Evolutionary conservation across 2,113 vertebrate species (phyloP), one percentile per base, ranked within the genome.

Genomic region (Laticauda laticaudata): DNA sequence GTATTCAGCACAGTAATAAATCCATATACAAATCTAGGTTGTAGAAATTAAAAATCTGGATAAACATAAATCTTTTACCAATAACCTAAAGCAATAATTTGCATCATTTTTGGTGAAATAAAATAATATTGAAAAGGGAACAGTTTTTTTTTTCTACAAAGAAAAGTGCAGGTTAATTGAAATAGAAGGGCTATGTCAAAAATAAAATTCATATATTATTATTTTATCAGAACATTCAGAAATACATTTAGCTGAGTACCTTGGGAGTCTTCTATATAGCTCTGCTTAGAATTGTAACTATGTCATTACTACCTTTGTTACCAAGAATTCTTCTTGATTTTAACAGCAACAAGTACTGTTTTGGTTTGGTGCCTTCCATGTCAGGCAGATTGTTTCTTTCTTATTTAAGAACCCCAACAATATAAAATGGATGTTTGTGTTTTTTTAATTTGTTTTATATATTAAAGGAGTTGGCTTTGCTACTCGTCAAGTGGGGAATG

Each of bases 401-500:
- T 81, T 81, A 21, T 39, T 81, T 81, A 81, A 21, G 75, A 81
- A 81, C 75, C 39, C 34, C 75, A 81, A 81, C 20, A 43, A 43
- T 18, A 43, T 81, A 43, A 81, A 81, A 81, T 21, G 75, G 34
- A 81, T 43, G 75, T 39, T 39, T 20, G 2, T 39, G 69, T 0
- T 20, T 81, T 39, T 81, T 3, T 9, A 43, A 43, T 21, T 54
- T 55, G 8, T 75, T 23, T 23, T 45, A 3, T 51, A 20, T 75
- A 59, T 95, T 86, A 43, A 87, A 99, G 99, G 99, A 93, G 98
- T 99, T 96, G 98, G 98, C 53, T 99, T 99, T 94, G 98, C 99
- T 92, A 98, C 98, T 1, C 97, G 99, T 93, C 98, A 99, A 96
- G 98, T 99, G 86, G 99, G 98, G 4, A 99, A 99, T 87, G 98